Conservation (phyloP, 2,888 invertebrate genomes). For the Lepidonotus clava region DNA sequence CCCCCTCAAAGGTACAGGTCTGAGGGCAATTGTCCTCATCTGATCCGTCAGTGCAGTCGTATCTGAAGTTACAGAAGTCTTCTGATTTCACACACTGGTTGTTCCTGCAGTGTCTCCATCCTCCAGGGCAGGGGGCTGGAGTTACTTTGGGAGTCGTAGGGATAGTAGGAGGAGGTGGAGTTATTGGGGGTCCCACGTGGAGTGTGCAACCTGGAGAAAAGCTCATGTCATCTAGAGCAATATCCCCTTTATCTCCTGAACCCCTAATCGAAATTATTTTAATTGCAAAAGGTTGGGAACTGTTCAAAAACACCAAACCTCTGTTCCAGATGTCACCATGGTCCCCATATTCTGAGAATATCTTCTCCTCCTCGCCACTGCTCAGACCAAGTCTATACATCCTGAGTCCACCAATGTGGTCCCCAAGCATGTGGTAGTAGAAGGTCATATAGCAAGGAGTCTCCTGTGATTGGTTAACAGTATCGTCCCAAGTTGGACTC, state of each 20-base stretch:
- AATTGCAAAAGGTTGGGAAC: conserved; percentile 63
- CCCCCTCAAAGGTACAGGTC: conserved; percentile 76
- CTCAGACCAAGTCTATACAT: conserved; percentile 63
- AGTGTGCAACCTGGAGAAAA: conserved; percentile 59
- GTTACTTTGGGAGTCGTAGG: not conserved
- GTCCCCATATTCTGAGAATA: not conserved
- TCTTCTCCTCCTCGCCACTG: not conserved
- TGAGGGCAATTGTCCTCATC: conserved; percentile 68
- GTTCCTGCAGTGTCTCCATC: not conserved
- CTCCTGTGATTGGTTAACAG: not conserved
- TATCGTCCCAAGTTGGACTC: not conserved
- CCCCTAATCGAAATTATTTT: conserved; percentile 74
- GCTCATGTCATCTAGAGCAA: conserved; percentile 73
- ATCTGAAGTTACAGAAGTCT: conserved; percentile 72
- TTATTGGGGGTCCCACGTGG: not conserved
- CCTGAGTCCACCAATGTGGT: conserved; percentile 69
- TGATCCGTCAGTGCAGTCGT: conserved; percentile 71
- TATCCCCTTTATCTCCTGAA: conserved; percentile 71
- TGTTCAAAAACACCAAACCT: not conserved
- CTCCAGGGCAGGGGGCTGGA: conserved; percentile 6
- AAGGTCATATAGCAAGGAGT: conserved; percentile 65
- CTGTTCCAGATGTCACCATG: conserved; percentile 1
- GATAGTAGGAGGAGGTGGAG: conserved; percentile 2
- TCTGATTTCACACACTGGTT: not conserved
- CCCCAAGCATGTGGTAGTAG: conserved; percentile 76